Conservation (phyloP, 2,797 vertebrate genomes). For the Labeo calbasu region DNA sequence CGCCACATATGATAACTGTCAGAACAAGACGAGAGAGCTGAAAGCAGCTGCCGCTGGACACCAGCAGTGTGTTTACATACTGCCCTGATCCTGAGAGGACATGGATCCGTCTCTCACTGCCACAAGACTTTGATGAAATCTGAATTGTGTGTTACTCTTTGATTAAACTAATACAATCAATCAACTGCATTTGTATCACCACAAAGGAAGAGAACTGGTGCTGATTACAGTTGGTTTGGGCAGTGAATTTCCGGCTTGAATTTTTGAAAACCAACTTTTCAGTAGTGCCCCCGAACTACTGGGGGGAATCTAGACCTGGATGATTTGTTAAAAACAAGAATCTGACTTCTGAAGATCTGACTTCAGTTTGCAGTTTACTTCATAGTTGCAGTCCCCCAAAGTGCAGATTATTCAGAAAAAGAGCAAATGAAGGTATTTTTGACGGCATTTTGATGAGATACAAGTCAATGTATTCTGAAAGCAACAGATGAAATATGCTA, state of each 20-base stretch:
- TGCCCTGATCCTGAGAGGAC: neutral
- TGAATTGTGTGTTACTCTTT: too few species aligned
- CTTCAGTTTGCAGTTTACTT: too few species aligned
- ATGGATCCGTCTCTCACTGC: neutral
- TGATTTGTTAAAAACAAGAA: too few species aligned
- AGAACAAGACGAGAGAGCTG: conserved; percentile 58
- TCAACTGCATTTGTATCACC: neutral
- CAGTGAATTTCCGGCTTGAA: neutral
- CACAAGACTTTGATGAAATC: neutral
- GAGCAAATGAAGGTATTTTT: too few species aligned
- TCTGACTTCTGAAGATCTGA: too few species aligned
- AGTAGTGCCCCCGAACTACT: too few species aligned
- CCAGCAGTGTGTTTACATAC: conserved; percentile 63
- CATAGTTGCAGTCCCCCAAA: too few species aligned
- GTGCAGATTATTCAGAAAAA: too few species aligned
- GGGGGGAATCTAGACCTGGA: too few species aligned
- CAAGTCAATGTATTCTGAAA: too few species aligned
- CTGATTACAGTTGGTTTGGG: neutral
- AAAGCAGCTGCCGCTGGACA: conserved; percentile 2
- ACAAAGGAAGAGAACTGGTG: neutral
- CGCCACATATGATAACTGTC: conserved; percentile 68
- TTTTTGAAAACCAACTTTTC: neutral
- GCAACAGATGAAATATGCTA: too few species aligned
- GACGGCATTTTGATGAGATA: too few species aligned
- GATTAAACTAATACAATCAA: neutral